These are phyloP conservation scores for Drosophila sechellia DNA, from an alignment of 1,140 invertebrate species.

Conservation along the genomic window DNA sequence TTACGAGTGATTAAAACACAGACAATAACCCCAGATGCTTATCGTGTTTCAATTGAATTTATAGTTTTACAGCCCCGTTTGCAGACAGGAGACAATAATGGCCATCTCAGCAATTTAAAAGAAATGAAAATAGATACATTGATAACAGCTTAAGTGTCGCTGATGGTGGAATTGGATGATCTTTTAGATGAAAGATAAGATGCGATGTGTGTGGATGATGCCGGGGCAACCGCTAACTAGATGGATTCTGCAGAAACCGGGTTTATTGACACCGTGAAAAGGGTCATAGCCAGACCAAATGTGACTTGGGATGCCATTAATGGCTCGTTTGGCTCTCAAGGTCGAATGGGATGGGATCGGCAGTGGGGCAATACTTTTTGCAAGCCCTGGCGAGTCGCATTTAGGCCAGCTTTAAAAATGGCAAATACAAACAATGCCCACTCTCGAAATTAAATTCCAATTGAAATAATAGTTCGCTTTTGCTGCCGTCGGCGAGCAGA, in stretches of 20 bases:
- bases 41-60: conserved; percentile 69
- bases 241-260: conserved; percentile 60
- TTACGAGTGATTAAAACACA: neutral
- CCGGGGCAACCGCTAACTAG: conserved; percentile 9
- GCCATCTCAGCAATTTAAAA: conserved; percentile 53
- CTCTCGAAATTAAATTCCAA: conserved; percentile 63
- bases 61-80: conserved; percentile 50
- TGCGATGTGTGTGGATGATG: conserved; percentile 31
- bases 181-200: conserved; percentile 24
- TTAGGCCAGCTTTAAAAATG: conserved; percentile 32
- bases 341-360: conserved; percentile 33
- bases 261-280: conserved; percentile 71
- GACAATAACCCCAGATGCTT: conserved; percentile 53
- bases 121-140: conserved; percentile 77
- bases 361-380: conserved; percentile 38
- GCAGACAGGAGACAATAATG: conserved; percentile 36
- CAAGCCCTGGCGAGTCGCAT: conserved; percentile 10
- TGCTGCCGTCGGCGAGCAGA: conserved; percentile 22
- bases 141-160: conserved; percentile 71
- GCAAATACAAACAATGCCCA: conserved; percentile 47
- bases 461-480: conserved; percentile 62
- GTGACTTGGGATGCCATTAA: conserved; percentile 20
- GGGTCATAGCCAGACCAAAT: conserved; percentile 14
- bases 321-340: conserved; percentile 48
- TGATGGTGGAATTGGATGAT: conserved; percentile 30